Conservation (phyloP, 2,113 vertebrate genomes). For the Pterocles burchelli region DNA sequence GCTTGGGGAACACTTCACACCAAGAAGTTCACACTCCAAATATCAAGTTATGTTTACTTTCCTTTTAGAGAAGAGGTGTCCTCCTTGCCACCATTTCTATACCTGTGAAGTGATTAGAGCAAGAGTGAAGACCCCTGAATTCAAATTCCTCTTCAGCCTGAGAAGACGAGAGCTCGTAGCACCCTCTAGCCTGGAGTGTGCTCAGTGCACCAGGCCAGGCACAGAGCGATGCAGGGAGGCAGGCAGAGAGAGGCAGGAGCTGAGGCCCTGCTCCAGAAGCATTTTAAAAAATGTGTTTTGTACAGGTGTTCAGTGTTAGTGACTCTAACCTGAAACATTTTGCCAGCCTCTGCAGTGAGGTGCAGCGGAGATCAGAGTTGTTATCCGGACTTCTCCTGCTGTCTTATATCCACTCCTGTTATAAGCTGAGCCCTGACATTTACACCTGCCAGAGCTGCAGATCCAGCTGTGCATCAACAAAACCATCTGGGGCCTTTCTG, state of each 20-base stretch:
- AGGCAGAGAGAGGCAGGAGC: not conserved
- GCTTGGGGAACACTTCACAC: not conserved
- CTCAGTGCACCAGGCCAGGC: not conserved
- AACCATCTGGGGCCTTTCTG: not conserved
- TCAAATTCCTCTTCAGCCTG: not conserved
- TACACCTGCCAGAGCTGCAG: not conserved
- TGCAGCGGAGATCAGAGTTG: rapidly evolving
- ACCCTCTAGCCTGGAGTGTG: rapidly evolving
- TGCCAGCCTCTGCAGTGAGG: not conserved
- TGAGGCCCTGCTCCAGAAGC: not conserved
- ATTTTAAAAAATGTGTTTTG: not conserved
- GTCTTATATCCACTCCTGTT: not conserved
- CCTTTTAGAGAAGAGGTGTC: not conserved
- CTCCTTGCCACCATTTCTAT: not conserved
- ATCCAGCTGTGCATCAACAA: not conserved
- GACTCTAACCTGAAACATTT: not conserved
- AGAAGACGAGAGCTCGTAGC: not conserved
- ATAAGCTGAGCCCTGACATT: not conserved
- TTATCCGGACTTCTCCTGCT: not conserved
- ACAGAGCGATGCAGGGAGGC: rapidly evolving
- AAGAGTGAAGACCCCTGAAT: not conserved
- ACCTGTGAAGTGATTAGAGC: not conserved
- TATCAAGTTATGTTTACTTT: not conserved
- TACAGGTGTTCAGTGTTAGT: not conserved
- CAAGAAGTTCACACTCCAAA: not conserved